These are phyloP conservation scores for Forbesichthys agassizii DNA, from an alignment of 2,113 vertebrate species.

Conservation along the genomic window DNA sequence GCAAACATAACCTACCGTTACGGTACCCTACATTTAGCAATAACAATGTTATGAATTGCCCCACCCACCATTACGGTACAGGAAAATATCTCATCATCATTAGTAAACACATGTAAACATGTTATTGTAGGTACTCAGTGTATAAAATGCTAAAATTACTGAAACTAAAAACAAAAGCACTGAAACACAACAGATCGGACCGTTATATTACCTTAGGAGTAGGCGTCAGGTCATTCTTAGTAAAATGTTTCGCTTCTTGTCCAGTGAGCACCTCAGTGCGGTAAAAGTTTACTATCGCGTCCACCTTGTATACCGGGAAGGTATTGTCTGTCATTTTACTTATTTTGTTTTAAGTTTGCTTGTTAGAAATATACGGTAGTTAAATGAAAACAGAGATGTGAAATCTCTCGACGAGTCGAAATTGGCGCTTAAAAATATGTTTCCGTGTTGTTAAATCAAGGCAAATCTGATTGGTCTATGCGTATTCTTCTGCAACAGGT, in stretches of 20 bases:
- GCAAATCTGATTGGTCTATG: conserved; percentile 33
- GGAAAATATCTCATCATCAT: too few species aligned
- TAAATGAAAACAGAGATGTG: neutral
- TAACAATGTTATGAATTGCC: too few species aligned
- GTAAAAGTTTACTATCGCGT: conserved; percentile 73
- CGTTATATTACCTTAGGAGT: conserved; percentile 68
- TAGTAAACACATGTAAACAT: too few species aligned
- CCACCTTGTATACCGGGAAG: conserved; percentile 72
- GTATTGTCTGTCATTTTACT: conserved; percentile 70
- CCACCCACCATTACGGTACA: too few species aligned
- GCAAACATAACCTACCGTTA: too few species aligned
- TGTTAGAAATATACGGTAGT: accelerated
- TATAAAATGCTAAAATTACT: too few species aligned
- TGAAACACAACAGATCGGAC: neutral
- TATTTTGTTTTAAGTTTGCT: neutral
- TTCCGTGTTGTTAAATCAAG: conserved; percentile 24
- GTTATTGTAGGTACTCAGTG: too few species aligned
- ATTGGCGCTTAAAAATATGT: conserved; percentile 49
- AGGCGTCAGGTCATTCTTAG: conserved; percentile 75
- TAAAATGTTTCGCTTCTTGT: conserved; percentile 78
- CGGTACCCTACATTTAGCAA: too few species aligned
- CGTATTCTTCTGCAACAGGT: conserved; percentile 16
- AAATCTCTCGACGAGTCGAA: conserved; percentile 8
- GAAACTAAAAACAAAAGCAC: too few species aligned
- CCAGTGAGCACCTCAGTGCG: conserved; percentile 73